These are phyloP conservation scores for Pegoplata infirma DNA, from an alignment of 2,888 invertebrate genomes.

Conservation along the genomic window DNA sequence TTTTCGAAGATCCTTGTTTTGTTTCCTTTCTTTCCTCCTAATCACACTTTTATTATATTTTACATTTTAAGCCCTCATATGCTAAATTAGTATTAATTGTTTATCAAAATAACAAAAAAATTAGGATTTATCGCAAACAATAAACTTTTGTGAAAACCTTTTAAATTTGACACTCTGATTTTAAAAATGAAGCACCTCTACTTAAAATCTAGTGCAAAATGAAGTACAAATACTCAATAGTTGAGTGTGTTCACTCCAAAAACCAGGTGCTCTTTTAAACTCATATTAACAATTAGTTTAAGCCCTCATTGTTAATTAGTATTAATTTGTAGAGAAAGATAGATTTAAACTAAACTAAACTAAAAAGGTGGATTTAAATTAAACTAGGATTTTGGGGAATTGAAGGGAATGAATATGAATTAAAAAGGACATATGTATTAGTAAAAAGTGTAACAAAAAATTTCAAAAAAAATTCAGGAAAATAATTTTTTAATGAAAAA, in stretches of 20 bases:
- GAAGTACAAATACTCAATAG: neutral
- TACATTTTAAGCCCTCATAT: neutral
- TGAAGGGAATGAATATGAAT: too few species aligned
- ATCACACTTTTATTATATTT: neutral
- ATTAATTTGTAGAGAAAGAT: neutral
- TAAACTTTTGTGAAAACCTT: neutral
- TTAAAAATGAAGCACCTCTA: neutral
- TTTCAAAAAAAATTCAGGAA: too few species aligned
- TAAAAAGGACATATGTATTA: too few species aligned
- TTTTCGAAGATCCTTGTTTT: too few species aligned
- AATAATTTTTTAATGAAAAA: too few species aligned
- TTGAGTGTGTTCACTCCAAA: neutral
- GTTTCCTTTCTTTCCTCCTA: too few species aligned
- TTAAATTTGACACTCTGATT: conserved; percentile 1
- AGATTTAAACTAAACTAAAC: neutral
- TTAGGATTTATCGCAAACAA: neutral
- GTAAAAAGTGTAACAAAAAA: too few species aligned
- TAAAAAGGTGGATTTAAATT: conserved; percentile 11
- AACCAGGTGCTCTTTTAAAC: neutral
- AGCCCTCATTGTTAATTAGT: conserved; percentile 27
- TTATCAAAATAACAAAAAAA: neutral
- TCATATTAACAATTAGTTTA: conserved; percentile 8
- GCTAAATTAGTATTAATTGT: conserved; percentile 5
- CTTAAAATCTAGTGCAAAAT: neutral
- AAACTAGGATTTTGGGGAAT: conserved; percentile 5